phyloP scores from a whole-genome alignment of 2,888 invertebrate species.

The Galeopsomyia nigrocyanea region DNA sequence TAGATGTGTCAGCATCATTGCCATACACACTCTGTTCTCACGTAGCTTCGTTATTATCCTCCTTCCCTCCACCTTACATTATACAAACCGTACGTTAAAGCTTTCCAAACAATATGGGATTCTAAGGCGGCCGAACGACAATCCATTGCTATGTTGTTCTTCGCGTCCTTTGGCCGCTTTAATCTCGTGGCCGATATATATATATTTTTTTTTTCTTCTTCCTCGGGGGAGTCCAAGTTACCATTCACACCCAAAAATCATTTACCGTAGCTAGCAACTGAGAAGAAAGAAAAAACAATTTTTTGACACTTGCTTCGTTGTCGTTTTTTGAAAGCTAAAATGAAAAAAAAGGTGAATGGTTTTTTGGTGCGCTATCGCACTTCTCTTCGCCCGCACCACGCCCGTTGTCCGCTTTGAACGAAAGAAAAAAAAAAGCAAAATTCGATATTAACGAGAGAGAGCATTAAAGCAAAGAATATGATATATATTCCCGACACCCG shows the following conservation, averaged over 20 bases:
- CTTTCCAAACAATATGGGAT: no score
- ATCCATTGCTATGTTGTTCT: no score
- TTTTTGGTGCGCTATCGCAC: constrained; percentile 16
- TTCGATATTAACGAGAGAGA: constrained; percentile 19
- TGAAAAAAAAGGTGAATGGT: not conserved
- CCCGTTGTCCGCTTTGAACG: constrained; percentile 32
- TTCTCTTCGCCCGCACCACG: constrained; percentile 35
- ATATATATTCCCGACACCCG: constrained; percentile 52
- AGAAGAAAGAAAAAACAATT: constrained; percentile 2
- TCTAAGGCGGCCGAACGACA: no score
- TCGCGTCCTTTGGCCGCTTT: constrained; percentile 26
- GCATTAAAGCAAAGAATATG: constrained; percentile 31
- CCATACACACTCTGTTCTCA: constrained; percentile 15
- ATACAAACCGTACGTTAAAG: constrained; percentile 17
- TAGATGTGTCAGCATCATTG: constrained; percentile 17
- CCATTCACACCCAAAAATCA: constrained; percentile 1
- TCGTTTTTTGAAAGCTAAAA: constrained; percentile 11
- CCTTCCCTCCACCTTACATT: constrained; percentile 16
- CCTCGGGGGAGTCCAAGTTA: constrained; percentile 32
- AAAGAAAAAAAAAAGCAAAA: constrained; percentile 5
- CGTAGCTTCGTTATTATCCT: constrained; percentile 38
- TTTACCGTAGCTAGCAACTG: not conserved
- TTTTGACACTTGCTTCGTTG: no score
- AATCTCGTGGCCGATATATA: constrained; percentile 1
- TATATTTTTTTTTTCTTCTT: no score